Evolutionary conservation across 23 tunicate species (phyloP).

Genomic region (Pegea sp.): DNA sequence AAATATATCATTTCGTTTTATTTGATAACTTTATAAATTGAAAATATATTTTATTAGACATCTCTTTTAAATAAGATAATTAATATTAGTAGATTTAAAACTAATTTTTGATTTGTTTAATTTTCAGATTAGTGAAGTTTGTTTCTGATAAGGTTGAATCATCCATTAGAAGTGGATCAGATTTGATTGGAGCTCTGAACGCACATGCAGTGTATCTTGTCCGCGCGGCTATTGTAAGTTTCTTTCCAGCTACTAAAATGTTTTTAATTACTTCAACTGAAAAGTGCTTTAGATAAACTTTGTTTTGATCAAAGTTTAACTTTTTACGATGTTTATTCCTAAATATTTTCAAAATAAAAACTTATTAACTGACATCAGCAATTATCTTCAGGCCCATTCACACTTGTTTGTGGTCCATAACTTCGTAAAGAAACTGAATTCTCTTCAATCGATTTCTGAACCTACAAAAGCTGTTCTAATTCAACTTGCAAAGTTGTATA

Average conservation of each 20-base stretch:
- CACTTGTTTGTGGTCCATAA: conserved; percentile 57
- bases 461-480: conserved; percentile 10
- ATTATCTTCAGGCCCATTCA: conserved; percentile 82
- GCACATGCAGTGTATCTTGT: conserved; percentile 58
- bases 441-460: conserved; percentile 2
- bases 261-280: too few relatives aligned
- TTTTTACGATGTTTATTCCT: not conserved
- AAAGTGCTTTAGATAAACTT: not conserved
- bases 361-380: too few relatives aligned
- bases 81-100: too few relatives aligned
- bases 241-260: not conserved
- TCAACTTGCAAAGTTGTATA: conserved; percentile 43
- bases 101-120: too few relatives aligned
- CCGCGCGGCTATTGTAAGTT: conserved; percentile 59
- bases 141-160: conserved; percentile 46
- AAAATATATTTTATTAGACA: too few relatives aligned
- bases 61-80: too few relatives aligned
- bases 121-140: conserved; percentile 40
- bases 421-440: conserved; percentile 18
- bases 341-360: too few relatives aligned
- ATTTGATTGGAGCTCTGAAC: conserved; percentile 66
- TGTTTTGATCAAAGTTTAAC: not conserved
- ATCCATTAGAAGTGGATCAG: conserved; percentile 24
- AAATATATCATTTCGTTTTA: too few relatives aligned
- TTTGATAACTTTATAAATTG: too few relatives aligned